Evolutionary conservation across 2,888 invertebrate species (phyloP).

Genomic region (Galerucella nymphaeae): DNA sequence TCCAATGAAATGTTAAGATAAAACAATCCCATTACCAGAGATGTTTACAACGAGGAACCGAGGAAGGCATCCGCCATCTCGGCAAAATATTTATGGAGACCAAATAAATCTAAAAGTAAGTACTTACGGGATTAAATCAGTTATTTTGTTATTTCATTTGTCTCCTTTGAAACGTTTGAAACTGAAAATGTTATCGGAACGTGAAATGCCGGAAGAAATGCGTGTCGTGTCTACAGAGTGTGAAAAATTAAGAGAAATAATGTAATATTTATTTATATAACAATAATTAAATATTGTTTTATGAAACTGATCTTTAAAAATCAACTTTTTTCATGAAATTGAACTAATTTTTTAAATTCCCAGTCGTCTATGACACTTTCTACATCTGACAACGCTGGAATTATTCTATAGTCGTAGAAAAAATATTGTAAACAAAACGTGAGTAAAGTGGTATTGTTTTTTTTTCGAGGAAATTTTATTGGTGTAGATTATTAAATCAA

Average conservation of each 20-base stretch:
- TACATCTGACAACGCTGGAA: too few relatives aligned
- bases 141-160: constrained; percentile 46
- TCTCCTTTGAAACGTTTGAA: constrained; percentile 29
- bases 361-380: too few relatives aligned
- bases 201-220: background rate
- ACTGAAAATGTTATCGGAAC: constrained; percentile 31
- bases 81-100: constrained; percentile 56
- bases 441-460: background rate
- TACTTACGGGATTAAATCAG: constrained; percentile 56
- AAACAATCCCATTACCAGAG: constrained; percentile 64
- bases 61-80: constrained; percentile 45
- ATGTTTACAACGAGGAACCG: constrained; percentile 55
- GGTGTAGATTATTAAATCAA: background rate
- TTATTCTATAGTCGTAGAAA: background rate
- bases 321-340: too few relatives aligned
- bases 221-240: too few relatives aligned
- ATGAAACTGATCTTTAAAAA: too few relatives aligned
- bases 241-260: too few relatives aligned
- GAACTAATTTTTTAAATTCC: too few relatives aligned
- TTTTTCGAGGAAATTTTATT: background rate
- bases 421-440: background rate
- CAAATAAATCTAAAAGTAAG: constrained; percentile 54
- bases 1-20: constrained; percentile 64
- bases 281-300: too few relatives aligned
- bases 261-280: too few relatives aligned